These are phyloP conservation scores for Silurus asotus DNA, from an alignment of 2,113 vertebrate genomes.

Conservation along the genomic window DNA sequence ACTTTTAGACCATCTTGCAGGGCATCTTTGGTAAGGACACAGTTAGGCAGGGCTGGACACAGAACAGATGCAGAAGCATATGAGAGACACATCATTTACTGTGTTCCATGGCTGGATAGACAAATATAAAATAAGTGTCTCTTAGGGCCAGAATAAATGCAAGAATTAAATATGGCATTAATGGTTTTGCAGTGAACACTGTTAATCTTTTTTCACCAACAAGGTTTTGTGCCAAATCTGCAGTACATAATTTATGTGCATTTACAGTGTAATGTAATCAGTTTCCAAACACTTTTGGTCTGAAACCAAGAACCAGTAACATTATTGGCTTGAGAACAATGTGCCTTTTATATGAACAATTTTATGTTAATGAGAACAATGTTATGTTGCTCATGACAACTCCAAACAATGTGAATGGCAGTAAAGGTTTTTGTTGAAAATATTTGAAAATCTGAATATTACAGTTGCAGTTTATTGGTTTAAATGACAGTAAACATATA, in stretches of 20 bases:
- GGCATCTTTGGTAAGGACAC: conserved; percentile 87
- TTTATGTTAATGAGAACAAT: not conserved
- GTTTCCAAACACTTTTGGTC: not conserved
- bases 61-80: conserved; percentile 25
- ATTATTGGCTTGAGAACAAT: not conserved
- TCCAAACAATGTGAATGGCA: not conserved
- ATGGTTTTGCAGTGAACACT: not conserved
- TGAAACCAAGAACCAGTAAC: not conserved
- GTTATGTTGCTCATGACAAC: not conserved
- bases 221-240: not conserved
- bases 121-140: not conserved
- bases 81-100: not conserved
- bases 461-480: not conserved
- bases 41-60: conserved; percentile 75
- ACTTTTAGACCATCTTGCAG: conserved; percentile 90
- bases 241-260: not conserved
- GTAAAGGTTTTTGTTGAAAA: not conserved
- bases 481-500: not conserved
- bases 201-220: not conserved
- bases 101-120: not conserved
- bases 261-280: not conserved
- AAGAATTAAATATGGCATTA: not conserved
- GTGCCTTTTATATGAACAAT: not conserved
- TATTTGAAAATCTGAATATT: not conserved
- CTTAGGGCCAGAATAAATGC: not conserved